These are phyloP conservation scores for Cynocephalus volans DNA, from an alignment of 2,113 vertebrate genomes.

Conservation along the genomic window DNA sequence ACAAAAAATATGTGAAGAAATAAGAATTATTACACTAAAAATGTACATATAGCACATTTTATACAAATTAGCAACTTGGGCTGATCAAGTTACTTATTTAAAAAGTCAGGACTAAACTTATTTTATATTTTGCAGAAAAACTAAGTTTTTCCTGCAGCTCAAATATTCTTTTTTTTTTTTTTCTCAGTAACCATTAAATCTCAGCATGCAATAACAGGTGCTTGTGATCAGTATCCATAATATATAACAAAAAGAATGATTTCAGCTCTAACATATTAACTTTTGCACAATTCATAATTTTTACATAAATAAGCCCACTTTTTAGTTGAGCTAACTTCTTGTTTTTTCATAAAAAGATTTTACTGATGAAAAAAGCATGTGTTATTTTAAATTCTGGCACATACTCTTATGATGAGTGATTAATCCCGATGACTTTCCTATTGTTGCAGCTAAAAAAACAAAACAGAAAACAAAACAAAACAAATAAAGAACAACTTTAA, in stretches of 20 bases:
- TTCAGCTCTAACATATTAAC: background rate
- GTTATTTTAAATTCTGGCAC: background rate
- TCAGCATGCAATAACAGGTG: background rate
- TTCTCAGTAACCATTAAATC: background rate
- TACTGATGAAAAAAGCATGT: background rate
- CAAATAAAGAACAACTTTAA: background rate
- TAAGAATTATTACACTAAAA: background rate
- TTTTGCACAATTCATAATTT: background rate
- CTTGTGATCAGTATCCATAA: background rate
- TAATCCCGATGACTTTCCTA: background rate
- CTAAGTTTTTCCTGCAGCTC: background rate
- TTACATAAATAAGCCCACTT: background rate
- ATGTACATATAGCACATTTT: background rate
- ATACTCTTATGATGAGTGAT: background rate
- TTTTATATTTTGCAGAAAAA: background rate
- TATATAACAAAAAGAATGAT: background rate
- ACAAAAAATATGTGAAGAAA: background rate
- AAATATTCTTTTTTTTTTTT: background rate
- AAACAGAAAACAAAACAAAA: background rate
- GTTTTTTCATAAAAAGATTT: background rate
- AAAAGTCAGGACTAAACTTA: background rate
- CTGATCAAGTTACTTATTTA: background rate
- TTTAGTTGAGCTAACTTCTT: background rate
- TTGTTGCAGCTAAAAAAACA: background rate
- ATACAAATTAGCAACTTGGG: background rate